These are phyloP conservation scores for Rafetus swinhoei DNA, from an alignment of 2,113 vertebrate genomes.

Conservation along the genomic window DNA sequence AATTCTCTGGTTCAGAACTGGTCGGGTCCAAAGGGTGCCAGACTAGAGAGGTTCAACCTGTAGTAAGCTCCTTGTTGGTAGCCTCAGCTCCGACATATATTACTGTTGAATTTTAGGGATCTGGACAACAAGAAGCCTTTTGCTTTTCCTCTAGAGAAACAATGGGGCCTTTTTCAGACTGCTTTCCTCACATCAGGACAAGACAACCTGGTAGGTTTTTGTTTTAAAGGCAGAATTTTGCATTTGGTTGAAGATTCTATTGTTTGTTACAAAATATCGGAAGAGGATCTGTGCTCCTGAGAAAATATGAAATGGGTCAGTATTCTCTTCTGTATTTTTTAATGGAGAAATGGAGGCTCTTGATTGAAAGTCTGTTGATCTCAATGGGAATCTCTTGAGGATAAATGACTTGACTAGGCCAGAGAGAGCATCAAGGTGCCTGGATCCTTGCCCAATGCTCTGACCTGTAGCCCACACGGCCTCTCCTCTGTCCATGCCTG, in stretches of 20 bases:
- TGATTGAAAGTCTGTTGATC: fast-evolving
- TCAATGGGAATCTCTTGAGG: fast-evolving
- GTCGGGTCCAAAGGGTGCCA: no score
- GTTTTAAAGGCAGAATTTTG: fast-evolving
- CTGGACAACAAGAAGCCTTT: neutral
- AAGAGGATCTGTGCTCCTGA: fast-evolving
- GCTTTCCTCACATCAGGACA: neutral
- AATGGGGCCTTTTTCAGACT: neutral
- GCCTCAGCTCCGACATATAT: neutral
- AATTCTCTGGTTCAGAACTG: no score
- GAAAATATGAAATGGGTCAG: fast-evolving
- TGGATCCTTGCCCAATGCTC: neutral
- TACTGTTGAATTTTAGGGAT: neutral
- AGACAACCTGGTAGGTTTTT: neutral
- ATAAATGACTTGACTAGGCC: fast-evolving
- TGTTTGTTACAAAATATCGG: neutral
- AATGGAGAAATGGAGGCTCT: neutral
- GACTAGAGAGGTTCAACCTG: no score
- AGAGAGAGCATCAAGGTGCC: neutral
- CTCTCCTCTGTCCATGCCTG: neutral
- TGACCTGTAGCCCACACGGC: neutral
- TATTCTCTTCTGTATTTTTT: neutral
- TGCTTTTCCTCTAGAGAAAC: neutral
- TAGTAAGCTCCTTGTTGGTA: neutral
- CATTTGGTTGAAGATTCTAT: neutral